phyloP scores from a whole-genome alignment of 2,797 vertebrate genomes.

The Hybognathus amarus region DNA sequence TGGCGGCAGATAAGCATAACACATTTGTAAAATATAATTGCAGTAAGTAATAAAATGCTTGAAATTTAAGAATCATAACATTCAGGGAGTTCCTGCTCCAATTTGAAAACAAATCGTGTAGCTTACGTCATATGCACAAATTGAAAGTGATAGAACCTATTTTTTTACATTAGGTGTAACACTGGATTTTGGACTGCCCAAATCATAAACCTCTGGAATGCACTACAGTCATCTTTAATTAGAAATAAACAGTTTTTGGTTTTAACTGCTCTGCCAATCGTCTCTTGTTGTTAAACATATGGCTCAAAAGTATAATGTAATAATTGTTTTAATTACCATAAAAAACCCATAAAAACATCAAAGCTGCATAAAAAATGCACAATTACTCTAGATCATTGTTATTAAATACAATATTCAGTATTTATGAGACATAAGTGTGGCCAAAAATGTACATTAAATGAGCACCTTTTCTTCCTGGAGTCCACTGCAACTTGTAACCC shows the following conservation, averaged over 20 bases:
- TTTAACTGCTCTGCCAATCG: background rate
- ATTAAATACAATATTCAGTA: background rate
- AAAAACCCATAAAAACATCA: background rate
- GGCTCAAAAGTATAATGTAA: background rate
- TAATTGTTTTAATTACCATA: background rate
- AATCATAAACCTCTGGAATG: background rate
- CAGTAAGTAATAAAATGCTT: background rate
- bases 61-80: background rate
- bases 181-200: background rate
- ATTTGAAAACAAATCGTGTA: background rate
- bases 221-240: conserved; percentile 2
- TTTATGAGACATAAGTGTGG: background rate
- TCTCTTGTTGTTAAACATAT: background rate
- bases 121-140: background rate
- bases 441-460: background rate
- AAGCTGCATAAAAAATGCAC: background rate
- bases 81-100: background rate
- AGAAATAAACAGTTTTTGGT: background rate
- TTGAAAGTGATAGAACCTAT: too few relatives aligned
- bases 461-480: background rate
- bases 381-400: background rate
- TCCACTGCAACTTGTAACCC: background rate
- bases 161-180: too few relatives aligned
- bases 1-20: too few relatives aligned
- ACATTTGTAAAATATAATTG: too few relatives aligned